Base-by-base conservation (phyloP, 1,140 invertebrate genomes). In the Dolichoris vasculosae region DNA sequence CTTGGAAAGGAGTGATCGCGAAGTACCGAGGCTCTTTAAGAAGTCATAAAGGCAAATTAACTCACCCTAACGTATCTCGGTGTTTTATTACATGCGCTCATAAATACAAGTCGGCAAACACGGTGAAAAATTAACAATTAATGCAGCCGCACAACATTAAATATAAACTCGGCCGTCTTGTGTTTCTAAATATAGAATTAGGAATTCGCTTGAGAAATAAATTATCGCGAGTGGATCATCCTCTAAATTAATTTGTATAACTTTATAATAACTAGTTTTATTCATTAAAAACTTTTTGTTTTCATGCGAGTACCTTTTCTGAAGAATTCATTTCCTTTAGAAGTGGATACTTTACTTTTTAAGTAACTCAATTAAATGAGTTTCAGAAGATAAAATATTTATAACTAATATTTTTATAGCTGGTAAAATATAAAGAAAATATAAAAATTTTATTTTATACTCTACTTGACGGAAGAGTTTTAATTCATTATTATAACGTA, bases 81-180 rank as follows among this genome's bases (percentile, higher is more conserved):
- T 0, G 23, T 38, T 69, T 69, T 67, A 40, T 80, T 67, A 64
- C n/a, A 78, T 23, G 2, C 1, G 78, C 35, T 80, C 78, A 59
- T 59, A 59, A 78, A 78, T 35, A 38, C 32, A n/a, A 43, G 64
- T 13, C 6, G 9, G 35, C 35, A 69, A 69, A 69, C 32, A 32
- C 46, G 64, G 8, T 55, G 30, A 40, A 51, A 71, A 82, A 71
- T 82, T 82, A 82, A 71, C 13, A n/a, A 71, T 67, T 46, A 71
- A 51, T 48, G 15, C 46, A 32, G 15, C 7, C 8, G 20, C 17
- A 15, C 38, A 69, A 69, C 67, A 17, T 69, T 69, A 69, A 69
- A 69, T 69, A 38, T 69, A 38, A 69, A 40, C 13, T 20, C 11
- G 15, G 0, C 38, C 67, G 32, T 38, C 3, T 69, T 38, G 67